A percentile compares a stretch with the other conserved stretches of the same genome.
phyloP scores from a whole-genome alignment of 2,113 vertebrate genomes.

The Urocynchramus pylzowi region DNA sequence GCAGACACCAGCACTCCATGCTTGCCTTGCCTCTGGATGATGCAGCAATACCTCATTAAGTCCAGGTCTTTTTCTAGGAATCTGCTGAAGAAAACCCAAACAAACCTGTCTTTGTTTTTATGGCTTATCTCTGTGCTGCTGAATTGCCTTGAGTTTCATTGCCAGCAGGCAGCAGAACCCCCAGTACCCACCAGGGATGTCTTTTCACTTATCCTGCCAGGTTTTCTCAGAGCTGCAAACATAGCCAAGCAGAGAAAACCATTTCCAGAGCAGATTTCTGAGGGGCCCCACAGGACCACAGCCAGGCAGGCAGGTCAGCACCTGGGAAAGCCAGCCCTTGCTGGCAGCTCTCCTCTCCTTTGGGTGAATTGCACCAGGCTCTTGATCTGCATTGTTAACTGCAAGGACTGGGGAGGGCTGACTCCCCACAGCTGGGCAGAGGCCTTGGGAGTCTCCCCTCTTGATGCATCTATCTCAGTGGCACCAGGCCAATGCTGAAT shows the following conservation, averaged over 20 bases:
- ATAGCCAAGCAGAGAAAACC: not conserved
- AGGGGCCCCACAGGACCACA: not conserved
- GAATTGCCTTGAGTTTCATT: not conserved
- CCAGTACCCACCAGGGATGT: not conserved
- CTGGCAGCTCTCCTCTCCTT: not conserved
- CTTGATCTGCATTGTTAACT: not conserved
- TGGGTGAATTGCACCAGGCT: not conserved
- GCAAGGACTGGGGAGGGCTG: accelerated
- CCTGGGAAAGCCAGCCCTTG: not conserved
- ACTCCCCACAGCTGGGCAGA: accelerated
- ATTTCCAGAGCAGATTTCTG: not conserved
- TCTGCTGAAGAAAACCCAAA: not conserved
- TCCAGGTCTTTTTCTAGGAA: not conserved
- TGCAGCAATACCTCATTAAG: not conserved
- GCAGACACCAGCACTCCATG: not conserved
- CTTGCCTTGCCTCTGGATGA: not conserved
- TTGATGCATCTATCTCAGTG: not conserved
- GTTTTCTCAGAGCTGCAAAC: not conserved
- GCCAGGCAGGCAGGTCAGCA: not conserved
- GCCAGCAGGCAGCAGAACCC: not conserved
- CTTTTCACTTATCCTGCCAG: not conserved
- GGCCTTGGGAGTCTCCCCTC: not conserved
- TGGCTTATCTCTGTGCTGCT: not conserved
- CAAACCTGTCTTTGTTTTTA: not conserved
- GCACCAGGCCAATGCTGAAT: not conserved